Percentiles rank a stretch among this genome's conserved stretches.
Conservation (phyloP, 1,140 invertebrate genomes). For the Drosophila lacteicornis region DNA sequence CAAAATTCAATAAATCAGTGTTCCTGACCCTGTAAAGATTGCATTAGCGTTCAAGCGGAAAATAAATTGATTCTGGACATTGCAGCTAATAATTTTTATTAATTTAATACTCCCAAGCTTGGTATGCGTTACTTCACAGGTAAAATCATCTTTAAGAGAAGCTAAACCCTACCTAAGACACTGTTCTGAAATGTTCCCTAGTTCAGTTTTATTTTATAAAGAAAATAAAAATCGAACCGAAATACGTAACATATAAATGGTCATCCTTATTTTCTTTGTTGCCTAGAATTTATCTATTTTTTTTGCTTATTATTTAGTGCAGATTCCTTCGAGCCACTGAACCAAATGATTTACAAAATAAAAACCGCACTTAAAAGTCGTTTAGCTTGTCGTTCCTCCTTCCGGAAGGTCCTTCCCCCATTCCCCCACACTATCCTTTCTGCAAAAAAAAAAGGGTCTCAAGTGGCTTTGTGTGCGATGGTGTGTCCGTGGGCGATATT, state of each 20-base stretch:
- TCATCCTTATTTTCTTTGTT: neutral
- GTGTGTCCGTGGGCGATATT: slow-evolving; percentile 56
- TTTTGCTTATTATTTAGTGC: neutral
- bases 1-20: slow-evolving; percentile 17
- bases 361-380: slow-evolving; percentile 19
- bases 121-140: too few relatives aligned
- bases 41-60: neutral
- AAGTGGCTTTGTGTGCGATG: slow-evolving; percentile 32
- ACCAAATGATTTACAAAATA: slow-evolving; percentile 22
- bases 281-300: neutral
- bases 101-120: too few relatives aligned
- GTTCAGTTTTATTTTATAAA: neutral
- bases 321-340: slow-evolving; percentile 15
- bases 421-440: slow-evolving; percentile 4
- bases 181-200: neutral
- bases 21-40: neutral
- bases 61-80: neutral
- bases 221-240: neutral
- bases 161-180: neutral
- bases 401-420: slow-evolving; percentile 2
- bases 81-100: too few relatives aligned
- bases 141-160: too few relatives aligned
- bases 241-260: neutral
- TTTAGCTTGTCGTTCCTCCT: slow-evolving; percentile 6
- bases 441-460: slow-evolving; percentile 46